Conservation (phyloP, 2,888 invertebrate genomes). For the Drosophila hamatofila region DNA sequence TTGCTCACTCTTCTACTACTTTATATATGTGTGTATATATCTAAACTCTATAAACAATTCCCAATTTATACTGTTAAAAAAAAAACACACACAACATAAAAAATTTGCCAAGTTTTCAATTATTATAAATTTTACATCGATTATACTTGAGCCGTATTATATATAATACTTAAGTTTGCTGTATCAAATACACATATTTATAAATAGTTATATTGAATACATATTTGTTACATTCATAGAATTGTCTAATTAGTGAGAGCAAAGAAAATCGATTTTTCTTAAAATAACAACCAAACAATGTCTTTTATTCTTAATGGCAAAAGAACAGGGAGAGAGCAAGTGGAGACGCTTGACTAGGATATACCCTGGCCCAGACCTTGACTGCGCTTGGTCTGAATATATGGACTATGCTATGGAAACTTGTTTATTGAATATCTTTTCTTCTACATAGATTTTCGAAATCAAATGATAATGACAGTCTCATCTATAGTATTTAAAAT, state of each 20-base stretch:
- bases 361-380: too few relatives aligned
- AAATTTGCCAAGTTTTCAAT: conserved; percentile 31
- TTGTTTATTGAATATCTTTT: too few relatives aligned
- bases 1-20: conserved; percentile 14
- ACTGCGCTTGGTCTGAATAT: too few relatives aligned
- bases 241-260: conserved; percentile 1
- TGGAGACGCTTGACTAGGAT: too few relatives aligned
- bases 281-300: background rate
- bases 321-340: background rate
- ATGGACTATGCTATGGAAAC: too few relatives aligned
- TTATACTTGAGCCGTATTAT: background rate
- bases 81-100: background rate
- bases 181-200: conserved; percentile 26
- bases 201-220: conserved; percentile 4
- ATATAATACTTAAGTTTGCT: conserved; percentile 25
- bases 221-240: conserved; percentile 16
- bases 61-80: conserved; percentile 11
- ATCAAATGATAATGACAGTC: too few relatives aligned
- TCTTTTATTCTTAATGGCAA: background rate
- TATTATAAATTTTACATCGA: conserved; percentile 7
- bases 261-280: background rate
- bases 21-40: background rate
- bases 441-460: too few relatives aligned
- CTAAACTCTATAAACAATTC: conserved; percentile 13
- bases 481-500: too few relatives aligned